Conservation (phyloP, 2,113 vertebrate species). For the Sinocyclocheilus rhinocerous region DNA sequence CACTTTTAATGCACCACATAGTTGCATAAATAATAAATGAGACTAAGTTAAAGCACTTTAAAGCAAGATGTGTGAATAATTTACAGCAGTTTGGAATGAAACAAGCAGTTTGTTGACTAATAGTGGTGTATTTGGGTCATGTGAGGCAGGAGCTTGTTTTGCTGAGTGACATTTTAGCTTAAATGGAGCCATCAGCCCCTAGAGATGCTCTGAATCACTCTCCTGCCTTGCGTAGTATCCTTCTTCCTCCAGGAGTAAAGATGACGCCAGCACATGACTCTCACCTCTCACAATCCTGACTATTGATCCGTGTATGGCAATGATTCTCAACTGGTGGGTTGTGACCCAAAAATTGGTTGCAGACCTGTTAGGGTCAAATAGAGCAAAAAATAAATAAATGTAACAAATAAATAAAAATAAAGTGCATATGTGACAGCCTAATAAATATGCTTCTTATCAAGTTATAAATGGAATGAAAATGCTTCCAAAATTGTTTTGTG, state of each 20-base stretch:
- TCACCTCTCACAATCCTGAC: slow-evolving; percentile 8
- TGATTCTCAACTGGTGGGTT: background rate
- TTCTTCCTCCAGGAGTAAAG: background rate
- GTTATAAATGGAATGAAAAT: background rate
- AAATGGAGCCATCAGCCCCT: background rate
- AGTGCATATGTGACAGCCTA: background rate
- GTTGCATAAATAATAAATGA: background rate
- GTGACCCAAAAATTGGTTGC: background rate
- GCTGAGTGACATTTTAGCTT: slow-evolving; percentile 19
- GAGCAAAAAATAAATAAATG: background rate
- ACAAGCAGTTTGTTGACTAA: background rate
- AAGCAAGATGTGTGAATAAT: background rate
- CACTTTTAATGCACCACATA: background rate
- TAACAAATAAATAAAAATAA: too few species aligned
- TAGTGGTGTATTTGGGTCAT: slow-evolving; percentile 8
- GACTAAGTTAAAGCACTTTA: background rate
- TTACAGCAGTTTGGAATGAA: background rate
- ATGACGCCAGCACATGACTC: background rate
- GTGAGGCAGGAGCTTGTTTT: background rate
- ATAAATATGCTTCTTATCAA: background rate
- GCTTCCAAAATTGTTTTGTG: background rate
- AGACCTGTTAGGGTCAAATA: background rate
- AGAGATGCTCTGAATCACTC: background rate
- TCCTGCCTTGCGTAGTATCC: background rate
- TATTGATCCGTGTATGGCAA: background rate